Percentiles rank a stretch among this genome's conserved stretches.
These are phyloP conservation scores for Tyto alba DNA, from an alignment of 2,113 vertebrate genomes.

Conservation along the genomic window DNA sequence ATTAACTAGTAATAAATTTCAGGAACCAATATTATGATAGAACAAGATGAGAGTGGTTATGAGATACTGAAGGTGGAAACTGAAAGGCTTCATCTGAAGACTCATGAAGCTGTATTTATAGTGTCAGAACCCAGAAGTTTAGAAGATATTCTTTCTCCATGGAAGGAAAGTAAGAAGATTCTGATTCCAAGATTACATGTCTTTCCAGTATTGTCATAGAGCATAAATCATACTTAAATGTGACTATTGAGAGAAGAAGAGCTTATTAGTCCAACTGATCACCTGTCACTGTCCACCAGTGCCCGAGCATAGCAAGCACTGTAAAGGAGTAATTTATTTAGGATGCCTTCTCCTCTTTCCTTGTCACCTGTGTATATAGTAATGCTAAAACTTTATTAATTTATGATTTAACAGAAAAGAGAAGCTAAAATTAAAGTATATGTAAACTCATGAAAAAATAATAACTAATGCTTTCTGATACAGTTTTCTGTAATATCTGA, in stretches of 20 bases:
- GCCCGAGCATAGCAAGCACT: neutral
- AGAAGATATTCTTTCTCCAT: neutral
- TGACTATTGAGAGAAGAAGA: neutral
- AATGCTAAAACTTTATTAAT: neutral
- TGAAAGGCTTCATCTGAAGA: neutral
- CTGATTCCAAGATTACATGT: neutral
- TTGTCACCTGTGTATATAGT: neutral
- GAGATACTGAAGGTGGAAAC: neutral
- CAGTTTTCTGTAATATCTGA: neutral
- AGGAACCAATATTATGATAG: neutral
- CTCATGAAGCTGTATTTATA: neutral
- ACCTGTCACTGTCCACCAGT: neutral
- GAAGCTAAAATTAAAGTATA: neutral
- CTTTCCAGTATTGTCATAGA: neutral
- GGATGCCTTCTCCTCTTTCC: neutral
- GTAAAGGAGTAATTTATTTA: neutral
- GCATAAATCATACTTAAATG: neutral
- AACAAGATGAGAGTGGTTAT: neutral
- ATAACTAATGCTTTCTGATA: neutral
- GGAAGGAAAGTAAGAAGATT: neutral
- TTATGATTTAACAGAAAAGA: neutral
- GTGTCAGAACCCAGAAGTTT: neutral
- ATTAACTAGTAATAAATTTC: neutral
- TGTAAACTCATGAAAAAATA: neutral
- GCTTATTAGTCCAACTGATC: neutral